Percentiles rank a stretch among this genome's conserved stretches.
These are phyloP conservation scores for Oscheius sp. DNA, from an alignment of 2,888 invertebrate species.

Conservation along the genomic window DNA sequence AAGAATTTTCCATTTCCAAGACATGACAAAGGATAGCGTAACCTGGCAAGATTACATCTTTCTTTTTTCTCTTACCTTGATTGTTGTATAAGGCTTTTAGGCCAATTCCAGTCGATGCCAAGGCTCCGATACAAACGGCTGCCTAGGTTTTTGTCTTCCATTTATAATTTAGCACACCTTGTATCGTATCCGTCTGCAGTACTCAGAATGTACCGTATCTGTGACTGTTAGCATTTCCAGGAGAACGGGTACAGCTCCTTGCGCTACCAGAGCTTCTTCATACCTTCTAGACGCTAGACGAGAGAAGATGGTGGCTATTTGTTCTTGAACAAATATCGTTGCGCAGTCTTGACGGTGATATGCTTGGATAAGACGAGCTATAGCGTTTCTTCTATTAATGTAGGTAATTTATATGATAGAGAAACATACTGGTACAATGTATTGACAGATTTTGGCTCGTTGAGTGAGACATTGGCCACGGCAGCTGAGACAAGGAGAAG, in stretches of 20 bases:
- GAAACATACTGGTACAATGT: constrained; percentile 41
- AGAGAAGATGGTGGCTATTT: constrained; percentile 62
- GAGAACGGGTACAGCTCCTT: constrained; percentile 60
- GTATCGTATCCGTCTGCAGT: constrained; percentile 62
- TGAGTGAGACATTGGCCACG: constrained; percentile 60
- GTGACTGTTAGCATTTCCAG: constrained; percentile 60
- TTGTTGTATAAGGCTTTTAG: constrained; percentile 59
- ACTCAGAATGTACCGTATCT: constrained; percentile 51
- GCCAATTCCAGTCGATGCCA: constrained; percentile 60
- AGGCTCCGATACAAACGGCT: constrained; percentile 64
- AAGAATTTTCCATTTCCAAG: constrained; percentile 51
- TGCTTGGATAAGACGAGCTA: constrained; percentile 52
- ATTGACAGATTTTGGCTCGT: constrained; percentile 42
- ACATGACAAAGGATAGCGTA: constrained; percentile 57
- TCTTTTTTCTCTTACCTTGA: constrained; percentile 45
- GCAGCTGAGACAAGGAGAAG: constrained; percentile 64
- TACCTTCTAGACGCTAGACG: constrained; percentile 62
- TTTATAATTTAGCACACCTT: constrained; percentile 33
- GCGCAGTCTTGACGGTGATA: constrained; percentile 48
- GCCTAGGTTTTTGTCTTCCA: constrained; percentile 38
- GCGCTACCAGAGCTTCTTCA: constrained; percentile 57
- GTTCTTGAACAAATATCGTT: constrained; percentile 66
- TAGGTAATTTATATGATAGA: background rate
- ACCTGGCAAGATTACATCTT: constrained; percentile 33
- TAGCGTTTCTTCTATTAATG: constrained; percentile 50